Percentiles rank a stretch among this genome's conserved stretches.
phyloP scores from a whole-genome alignment of 2,113 vertebrate genomes.

The Varanus salvator region DNA sequence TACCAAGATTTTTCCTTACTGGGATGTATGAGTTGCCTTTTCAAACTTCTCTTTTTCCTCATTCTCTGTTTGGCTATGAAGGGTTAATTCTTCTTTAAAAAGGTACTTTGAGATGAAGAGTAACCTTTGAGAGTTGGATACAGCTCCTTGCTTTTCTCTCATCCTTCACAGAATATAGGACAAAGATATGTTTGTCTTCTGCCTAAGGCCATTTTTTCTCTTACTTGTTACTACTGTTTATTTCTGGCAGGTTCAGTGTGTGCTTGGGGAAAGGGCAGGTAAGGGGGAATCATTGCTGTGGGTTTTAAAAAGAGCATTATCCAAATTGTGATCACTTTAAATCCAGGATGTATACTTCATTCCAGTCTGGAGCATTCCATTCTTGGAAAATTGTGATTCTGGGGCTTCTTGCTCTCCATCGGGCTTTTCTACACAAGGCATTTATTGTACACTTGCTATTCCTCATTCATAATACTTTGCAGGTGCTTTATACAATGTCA shows the following conservation, averaged over 20 bases:
- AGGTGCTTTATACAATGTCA: no score
- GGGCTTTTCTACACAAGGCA: no score
- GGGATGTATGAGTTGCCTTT: not conserved
- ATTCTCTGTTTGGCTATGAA: not conserved
- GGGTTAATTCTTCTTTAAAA: not conserved
- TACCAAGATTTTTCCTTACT: not conserved
- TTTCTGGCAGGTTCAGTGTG: not conserved
- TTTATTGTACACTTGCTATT: no score
- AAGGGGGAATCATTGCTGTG: not conserved
- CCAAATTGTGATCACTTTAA: not conserved
- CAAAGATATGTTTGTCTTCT: slow-evolving; percentile 18
- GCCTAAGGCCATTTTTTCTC: not conserved
- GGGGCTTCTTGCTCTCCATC: not conserved
- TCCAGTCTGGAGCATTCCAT: not conserved
- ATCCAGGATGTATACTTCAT: not conserved
- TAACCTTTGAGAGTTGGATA: not conserved
- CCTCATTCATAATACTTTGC: no score
- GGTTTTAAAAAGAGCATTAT: not conserved
- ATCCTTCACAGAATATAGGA: not conserved
- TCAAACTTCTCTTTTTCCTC: not conserved
- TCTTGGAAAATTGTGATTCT: not conserved
- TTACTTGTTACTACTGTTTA: slow-evolving; percentile 2
- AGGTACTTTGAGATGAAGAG: not conserved
- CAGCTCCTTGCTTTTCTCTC: slow-evolving; percentile 9
- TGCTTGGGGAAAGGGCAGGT: not conserved